Conservation (phyloP, 2,113 vertebrate species). For the Plecturocebus donacophilus region DNA sequence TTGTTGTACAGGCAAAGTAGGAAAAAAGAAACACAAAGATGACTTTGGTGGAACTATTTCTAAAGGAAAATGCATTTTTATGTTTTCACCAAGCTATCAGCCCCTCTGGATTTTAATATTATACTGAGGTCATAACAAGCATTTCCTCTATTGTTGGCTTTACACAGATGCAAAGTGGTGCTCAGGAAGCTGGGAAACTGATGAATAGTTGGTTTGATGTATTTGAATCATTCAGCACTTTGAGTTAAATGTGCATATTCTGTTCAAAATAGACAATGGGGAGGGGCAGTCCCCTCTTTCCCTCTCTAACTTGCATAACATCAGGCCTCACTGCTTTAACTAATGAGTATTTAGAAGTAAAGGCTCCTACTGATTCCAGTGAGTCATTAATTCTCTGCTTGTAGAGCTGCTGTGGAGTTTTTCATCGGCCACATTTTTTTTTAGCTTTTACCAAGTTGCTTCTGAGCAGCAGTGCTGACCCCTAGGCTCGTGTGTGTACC, state of each 20-base stretch:
- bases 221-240: conserved; percentile 75
- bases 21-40: conserved; percentile 61
- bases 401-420: conserved; percentile 59
- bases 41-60: conserved; percentile 46
- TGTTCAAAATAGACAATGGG: conserved; percentile 74
- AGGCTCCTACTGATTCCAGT: conserved; percentile 74
- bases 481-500: background rate
- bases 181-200: conserved; percentile 64
- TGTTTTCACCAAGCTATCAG: conserved; percentile 48
- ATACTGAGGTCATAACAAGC: conserved; percentile 58
- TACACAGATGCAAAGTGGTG: conserved; percentile 59
- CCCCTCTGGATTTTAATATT: conserved; percentile 64
- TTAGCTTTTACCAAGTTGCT: conserved; percentile 62
- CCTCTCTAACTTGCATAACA: conserved; percentile 67
- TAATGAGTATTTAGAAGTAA: conserved; percentile 77
- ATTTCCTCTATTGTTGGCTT: conserved; percentile 70
- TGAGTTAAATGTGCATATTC: conserved; percentile 77
- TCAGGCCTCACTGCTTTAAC: conserved; percentile 72
- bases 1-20: conserved; percentile 7
- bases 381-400: conserved; percentile 75
- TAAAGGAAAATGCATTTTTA: conserved; percentile 50
- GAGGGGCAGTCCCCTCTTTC: conserved; percentile 30
- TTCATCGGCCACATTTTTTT: conserved; percentile 63
- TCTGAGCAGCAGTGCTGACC: conserved; percentile 64
- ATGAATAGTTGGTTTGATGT: conserved; percentile 74